A percentile compares a stretch with the other conserved stretches of the same genome.
phyloP scores from a whole-genome alignment of 2,113 vertebrate species.

The Coturnix japonica region DNA sequence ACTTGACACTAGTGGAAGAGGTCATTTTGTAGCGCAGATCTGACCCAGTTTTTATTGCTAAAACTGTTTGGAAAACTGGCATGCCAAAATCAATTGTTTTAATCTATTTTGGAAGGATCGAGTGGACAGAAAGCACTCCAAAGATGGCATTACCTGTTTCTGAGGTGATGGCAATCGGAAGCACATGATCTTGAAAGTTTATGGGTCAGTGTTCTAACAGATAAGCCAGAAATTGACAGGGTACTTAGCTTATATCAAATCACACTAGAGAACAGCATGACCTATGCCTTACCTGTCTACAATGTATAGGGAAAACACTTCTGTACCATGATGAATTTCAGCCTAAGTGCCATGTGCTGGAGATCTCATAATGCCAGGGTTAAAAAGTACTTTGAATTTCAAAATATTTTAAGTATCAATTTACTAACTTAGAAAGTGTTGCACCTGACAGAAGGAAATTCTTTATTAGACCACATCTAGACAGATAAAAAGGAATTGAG shows the following conservation, averaged over 20 bases:
- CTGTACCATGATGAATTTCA: neutral
- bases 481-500: constrained; percentile 52
- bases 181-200: constrained; percentile 42
- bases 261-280: constrained; percentile 43
- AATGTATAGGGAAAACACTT: neutral
- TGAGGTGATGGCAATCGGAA: constrained; percentile 33
- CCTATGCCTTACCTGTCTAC: neutral
- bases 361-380: neutral
- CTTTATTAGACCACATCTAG: constrained; percentile 6
- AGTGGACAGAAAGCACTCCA: constrained; percentile 52
- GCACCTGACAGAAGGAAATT: constrained; percentile 16
- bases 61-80: neutral
- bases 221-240: constrained; percentile 56
- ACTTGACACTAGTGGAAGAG: neutral
- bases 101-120: constrained; percentile 55
- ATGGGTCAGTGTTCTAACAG: constrained; percentile 20
- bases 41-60: constrained; percentile 48
- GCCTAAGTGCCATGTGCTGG: neutral
- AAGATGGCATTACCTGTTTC: constrained; percentile 21
- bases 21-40: neutral
- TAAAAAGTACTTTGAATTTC: constrained; percentile 38
- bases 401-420: constrained; percentile 29
- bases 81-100: constrained; percentile 45
- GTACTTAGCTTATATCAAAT: constrained; percentile 59
- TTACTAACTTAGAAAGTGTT: constrained; percentile 19